phyloP scores from a whole-genome alignment of 2,888 invertebrate genomes.

The Andrena bicolor region DNA sequence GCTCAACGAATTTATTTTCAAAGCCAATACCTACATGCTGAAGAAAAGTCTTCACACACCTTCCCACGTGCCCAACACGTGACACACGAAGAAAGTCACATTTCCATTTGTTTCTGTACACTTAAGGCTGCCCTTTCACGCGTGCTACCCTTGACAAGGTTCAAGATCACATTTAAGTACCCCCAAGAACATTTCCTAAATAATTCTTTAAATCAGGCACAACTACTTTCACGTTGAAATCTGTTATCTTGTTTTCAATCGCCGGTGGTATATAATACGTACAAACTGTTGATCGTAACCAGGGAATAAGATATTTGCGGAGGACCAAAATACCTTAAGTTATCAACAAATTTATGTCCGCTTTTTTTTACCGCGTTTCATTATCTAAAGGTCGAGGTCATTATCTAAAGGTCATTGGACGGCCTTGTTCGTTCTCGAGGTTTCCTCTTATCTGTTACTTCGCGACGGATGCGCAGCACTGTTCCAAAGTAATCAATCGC shows the following conservation, averaged over 20 bases:
- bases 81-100: no score
- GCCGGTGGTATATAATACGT: no score
- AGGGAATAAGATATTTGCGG: background rate
- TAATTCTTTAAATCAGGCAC: background rate
- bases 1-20: no score
- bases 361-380: background rate
- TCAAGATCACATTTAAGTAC: background rate
- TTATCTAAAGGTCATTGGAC: constrained; percentile 33
- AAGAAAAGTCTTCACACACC: no score
- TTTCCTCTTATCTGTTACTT: constrained; percentile 27
- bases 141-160: background rate
- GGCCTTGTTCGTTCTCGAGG: constrained; percentile 40
- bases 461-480: background rate
- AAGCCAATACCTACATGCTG: no score
- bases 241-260: no score
- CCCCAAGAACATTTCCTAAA: background rate
- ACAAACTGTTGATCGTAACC: background rate
- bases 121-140: no score
- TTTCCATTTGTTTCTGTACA: no score
- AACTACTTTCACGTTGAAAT: background rate
- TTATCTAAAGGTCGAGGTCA: background rate
- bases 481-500: constrained; percentile 12
- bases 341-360: background rate
- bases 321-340: background rate
- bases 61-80: no score